Percentiles rank a stretch among this genome's conserved stretches.
Conservation (phyloP, 2,888 invertebrate genomes). For the Pycnomerus fuliginosus region DNA sequence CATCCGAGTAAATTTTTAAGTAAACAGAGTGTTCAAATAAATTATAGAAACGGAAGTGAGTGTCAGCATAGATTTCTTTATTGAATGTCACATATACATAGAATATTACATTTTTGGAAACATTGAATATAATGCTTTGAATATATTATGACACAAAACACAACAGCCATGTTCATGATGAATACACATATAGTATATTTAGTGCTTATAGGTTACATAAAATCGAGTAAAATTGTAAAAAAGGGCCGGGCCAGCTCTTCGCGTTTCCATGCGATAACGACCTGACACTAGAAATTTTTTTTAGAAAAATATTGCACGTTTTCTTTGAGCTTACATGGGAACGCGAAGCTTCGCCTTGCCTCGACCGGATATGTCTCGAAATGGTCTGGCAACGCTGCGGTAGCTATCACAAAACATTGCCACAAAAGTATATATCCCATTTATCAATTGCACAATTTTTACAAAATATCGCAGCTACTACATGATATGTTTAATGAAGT, state of each 20-base stretch:
- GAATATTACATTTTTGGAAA: conserved; percentile 49
- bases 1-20: no score
- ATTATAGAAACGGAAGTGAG: no score
- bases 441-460: conserved; percentile 40
- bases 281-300: conserved; percentile 49
- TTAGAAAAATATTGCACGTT: conserved; percentile 49
- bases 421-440: conserved; percentile 48
- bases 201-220: conserved; percentile 28
- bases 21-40: no score
- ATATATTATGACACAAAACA: conserved; percentile 50
- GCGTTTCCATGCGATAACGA: conserved; percentile 52
- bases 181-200: conserved; percentile 27
- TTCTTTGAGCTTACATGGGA: conserved; percentile 44
- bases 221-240: conserved; percentile 50
- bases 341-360: conserved; percentile 47
- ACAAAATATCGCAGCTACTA: conserved; percentile 19
- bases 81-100: conserved; percentile 48
- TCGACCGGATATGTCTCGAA: conserved; percentile 53
- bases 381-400: conserved; percentile 50
- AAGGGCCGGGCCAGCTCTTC: conserved; percentile 47
- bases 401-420: conserved; percentile 43
- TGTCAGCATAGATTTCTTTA: conserved; percentile 47
- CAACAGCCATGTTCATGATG: conserved; percentile 47
- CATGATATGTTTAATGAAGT: not conserved
- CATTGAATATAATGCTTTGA: conserved; percentile 48